These are phyloP conservation scores for Falcaria lacertinaria DNA, from an alignment of 2,888 invertebrate species.

Conservation along the genomic window DNA sequence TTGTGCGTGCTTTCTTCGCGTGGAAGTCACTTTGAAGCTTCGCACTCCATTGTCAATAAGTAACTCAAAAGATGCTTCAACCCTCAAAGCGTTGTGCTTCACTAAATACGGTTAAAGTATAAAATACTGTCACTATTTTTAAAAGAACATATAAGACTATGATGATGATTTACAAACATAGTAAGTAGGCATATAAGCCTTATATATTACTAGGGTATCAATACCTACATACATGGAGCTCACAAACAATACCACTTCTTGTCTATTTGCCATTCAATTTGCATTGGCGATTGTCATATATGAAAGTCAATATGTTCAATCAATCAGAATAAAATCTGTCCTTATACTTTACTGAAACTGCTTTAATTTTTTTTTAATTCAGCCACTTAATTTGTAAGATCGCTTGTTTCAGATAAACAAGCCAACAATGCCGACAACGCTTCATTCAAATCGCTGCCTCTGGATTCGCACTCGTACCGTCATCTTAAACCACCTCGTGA, in stretches of 20 bases:
- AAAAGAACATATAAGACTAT: too few relatives aligned
- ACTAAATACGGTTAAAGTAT: not conserved
- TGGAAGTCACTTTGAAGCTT: constrained; percentile 49
- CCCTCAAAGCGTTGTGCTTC: constrained; percentile 5
- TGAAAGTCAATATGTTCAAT: too few relatives aligned
- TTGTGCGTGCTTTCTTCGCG: constrained; percentile 38
- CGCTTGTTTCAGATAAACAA: constrained; percentile 6
- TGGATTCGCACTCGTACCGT: constrained; percentile 10
- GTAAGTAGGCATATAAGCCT: too few relatives aligned
- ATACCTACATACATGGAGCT: too few relatives aligned
- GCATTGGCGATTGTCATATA: too few relatives aligned
- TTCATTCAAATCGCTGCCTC: constrained; percentile 7
- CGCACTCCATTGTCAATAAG: constrained; percentile 39
- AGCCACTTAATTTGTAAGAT: not conserved
- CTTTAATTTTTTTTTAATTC: too few relatives aligned
- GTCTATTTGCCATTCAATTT: too few relatives aligned
- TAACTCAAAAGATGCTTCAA: constrained; percentile 33
- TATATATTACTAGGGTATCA: too few relatives aligned
- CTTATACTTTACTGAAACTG: too few relatives aligned
- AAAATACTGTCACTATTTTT: not conserved
- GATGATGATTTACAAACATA: too few relatives aligned
- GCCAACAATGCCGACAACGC: constrained; percentile 7
- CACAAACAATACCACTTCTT: too few relatives aligned
- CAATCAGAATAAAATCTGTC: too few relatives aligned
- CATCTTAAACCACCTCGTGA: constrained; percentile 8